These are phyloP conservation scores for Phortica magna DNA, from an alignment of 2,888 invertebrate species.

Conservation along the genomic window DNA sequence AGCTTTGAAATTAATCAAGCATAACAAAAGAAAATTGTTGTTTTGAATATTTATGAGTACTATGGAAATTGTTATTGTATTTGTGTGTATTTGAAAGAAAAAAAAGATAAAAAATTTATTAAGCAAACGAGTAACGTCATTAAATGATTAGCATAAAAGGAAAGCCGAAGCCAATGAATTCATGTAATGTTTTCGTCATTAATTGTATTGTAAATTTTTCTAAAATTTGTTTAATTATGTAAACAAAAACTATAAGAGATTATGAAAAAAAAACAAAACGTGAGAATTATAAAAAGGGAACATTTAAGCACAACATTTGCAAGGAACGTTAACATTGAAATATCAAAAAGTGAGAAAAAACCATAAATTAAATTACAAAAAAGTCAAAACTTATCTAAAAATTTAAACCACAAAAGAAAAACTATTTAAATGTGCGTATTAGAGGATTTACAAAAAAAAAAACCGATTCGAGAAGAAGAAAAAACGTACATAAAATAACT, in stretches of 20 bases:
- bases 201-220: background rate
- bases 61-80: background rate
- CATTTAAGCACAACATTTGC: conserved; percentile 43
- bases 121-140: conserved; percentile 27
- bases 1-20: conserved; percentile 28
- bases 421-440: conserved; percentile 25
- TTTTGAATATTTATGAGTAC: background rate
- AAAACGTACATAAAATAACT: conserved; percentile 1
- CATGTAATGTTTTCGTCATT: conserved; percentile 22
- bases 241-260: background rate
- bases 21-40: background rate
- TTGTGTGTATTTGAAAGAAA: background rate
- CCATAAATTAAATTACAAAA: conserved; percentile 55
- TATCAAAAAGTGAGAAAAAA: conserved; percentile 42
- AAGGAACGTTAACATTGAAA: conserved; percentile 58
- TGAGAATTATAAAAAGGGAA: conserved; percentile 47
- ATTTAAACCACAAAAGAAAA: conserved; percentile 11
- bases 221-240: background rate
- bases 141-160: conserved; percentile 14
- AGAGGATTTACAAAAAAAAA: conserved; percentile 32
- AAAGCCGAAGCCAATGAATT: conserved; percentile 16
- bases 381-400: conserved; percentile 24
- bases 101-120: background rate
- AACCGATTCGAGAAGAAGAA: conserved; percentile 11
- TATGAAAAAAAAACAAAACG: background rate